Base-by-base conservation (phyloP, 2,888 invertebrate species). In the Chaitophorus viminalis region DNA sequence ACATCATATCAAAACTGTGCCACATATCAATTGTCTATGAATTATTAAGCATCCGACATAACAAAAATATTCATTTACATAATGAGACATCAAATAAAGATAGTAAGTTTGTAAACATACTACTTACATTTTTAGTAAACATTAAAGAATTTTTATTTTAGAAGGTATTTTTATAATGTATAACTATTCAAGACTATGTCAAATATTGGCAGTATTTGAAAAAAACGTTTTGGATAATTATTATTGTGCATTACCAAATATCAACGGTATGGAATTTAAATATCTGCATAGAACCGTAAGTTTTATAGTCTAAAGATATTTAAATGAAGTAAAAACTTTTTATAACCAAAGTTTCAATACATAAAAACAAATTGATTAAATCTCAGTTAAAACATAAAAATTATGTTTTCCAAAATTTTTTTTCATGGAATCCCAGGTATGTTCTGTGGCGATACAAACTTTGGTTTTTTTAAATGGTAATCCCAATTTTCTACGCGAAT, bases 141-240 rank as follows among this genome's bases (percentile, higher is more conserved):
- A 36, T 31, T 14, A 60, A 25, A 78, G 0, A 17, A 36, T 83
- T 75, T 60, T 3, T 89, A 90, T 78, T 92, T 92, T 65, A 95
- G 95, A 95, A 83, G 94, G 95, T 65, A 92, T 94, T 46, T 96
- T 96, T 91, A 93, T 96, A 88, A 92, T 96, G 52, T 96, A 96
- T 91, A 96, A 96, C 91, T 94, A 94, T 91, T 95, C 95, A 0
- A 93, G 96, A 89, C 91, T 96, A 82, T 93, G 94, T 90, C 93
- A 94, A 0, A 93, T 96, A 83, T 92, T 95, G 88, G 93, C 93
- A 90, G 94, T 93, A 89, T 96, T 94, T 91, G 92, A 94, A 89
- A 92, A 93, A 17, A 93, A 93, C 90, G 93, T 94, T 8, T 88
- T 89, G 6, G 91, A 91, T 25, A 93, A 93, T 3, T 90, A 91